Evolutionary conservation across 2,797 vertebrate species (phyloP), one percentile per base, ranked within the genome.

Genomic region (Pitangus sulphuratus): DNA sequence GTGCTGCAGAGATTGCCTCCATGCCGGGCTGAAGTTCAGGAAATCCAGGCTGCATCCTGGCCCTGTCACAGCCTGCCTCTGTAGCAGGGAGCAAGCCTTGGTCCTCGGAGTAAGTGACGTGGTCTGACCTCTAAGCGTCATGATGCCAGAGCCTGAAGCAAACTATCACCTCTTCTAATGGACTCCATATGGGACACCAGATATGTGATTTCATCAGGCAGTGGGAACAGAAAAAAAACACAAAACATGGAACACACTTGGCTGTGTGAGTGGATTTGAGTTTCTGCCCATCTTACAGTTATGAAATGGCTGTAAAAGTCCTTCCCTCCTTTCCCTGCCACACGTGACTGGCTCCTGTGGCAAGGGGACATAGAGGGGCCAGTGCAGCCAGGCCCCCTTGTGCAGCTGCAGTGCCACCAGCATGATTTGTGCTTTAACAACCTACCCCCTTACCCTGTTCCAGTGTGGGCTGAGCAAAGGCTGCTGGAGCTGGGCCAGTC

Each of bases 401-500:
- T 66, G 68, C 68, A 74, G 45, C 56, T 44, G 89, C 44, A 31
- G 19, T 33, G 31, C 35, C 61, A 48, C 31, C 30, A 25, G 54
- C 78, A 15, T 5, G 15, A 2, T 42, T 45, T n/a, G 31, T 62
- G 84, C 74, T 79, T 45, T 48, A 40, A 26, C 45, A 80, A 0
- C 47, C 33, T 48, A 4, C 5, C 11, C 7, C 7, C 7, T 64
- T 0, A 0, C 39, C 71, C 51, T 0, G 0, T 39, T 33, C 57
- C 2, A 1, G 2, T 39, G 25, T 24, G 11, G 65, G 62, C 88
- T 93, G 69, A 64, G 47, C 53, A 42, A 28, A 42, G 31, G 57
- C 77, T 90, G 77, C 47, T 48, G 42, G 57, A 5, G 1, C 65
- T 40, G 42, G 31, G 70, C 28, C 50, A 35, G 57, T 30, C 68